Base-by-base conservation (phyloP, 2,797 vertebrate species). In the Tapirus indicus region DNA sequence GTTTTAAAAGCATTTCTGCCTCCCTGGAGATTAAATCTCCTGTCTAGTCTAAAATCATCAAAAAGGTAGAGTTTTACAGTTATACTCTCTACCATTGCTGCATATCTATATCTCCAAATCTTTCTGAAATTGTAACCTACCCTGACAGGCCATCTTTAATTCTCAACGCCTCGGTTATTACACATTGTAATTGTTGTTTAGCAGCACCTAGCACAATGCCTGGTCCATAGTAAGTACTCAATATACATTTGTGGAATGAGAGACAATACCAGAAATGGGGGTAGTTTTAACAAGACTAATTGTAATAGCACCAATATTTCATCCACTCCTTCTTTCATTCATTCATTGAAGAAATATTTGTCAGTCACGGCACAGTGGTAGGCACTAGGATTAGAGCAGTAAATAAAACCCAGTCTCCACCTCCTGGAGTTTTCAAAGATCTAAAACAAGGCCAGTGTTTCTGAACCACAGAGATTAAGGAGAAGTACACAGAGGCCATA, bases 1-100 rank as follows among this genome's bases (percentile, higher is more conserved):
- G n/a, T 68, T 74, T 75, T 80, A 35, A 95, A 97, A 86, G 52
- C 35, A 75, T 29, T 75, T 91, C 35, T 87, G 44, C n/a, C 54
- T 74, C 20, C n/a, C 21, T 77, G 35, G 72, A 85, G 64, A 77
- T 52, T 52, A 35, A 85, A 47, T 13, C 23, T 75, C 69, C 18
- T 78, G 49, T 35, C 41, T 49, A 54, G 6, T 80, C 79, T 68
- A 66, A 91, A 96, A 84, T 75, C 44, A 95, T 11, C 17, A 80
- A 85, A 49, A 95, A 64, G 52, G 20, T 17, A 92, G 54, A 79
- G 52, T 71, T 92, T 79, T 87, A 74, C 1, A 13, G 25, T 25
- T 78, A 17, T 17, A 32, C 20, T 14, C 17, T 9, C 80, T 11
- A n/a, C 32, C 20, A 62, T 66, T 60, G 56, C 77, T 80, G 47